These are phyloP conservation scores for Troides aeacus DNA, from an alignment of 2,888 invertebrate species.

Conservation along the genomic window DNA sequence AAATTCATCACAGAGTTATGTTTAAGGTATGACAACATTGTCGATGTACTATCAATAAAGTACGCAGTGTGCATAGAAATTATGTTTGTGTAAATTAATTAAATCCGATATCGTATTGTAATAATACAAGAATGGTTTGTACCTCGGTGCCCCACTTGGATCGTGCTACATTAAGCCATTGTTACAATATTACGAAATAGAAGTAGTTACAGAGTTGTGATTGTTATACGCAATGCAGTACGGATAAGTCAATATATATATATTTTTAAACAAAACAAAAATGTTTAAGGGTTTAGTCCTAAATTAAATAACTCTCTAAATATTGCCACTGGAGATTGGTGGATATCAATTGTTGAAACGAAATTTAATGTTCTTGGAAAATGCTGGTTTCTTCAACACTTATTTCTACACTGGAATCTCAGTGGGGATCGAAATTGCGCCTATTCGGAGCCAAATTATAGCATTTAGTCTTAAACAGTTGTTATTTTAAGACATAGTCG, in stretches of 20 bases:
- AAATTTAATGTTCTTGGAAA: too few relatives aligned
- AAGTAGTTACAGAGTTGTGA: too few relatives aligned
- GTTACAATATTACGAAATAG: conserved; percentile 10
- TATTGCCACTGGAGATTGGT: too few relatives aligned
- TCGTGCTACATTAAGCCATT: conserved; percentile 4
- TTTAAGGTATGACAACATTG: not conserved
- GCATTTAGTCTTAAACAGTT: too few relatives aligned
- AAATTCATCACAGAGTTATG: not conserved
- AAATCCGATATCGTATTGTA: conserved; percentile 11
- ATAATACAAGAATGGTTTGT: conserved; percentile 3
- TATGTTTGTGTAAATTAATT: conserved; percentile 11
- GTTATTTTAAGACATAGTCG: too few relatives aligned
- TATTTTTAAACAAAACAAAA: not conserved
- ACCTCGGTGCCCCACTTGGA: not conserved
- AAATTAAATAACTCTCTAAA: too few relatives aligned
- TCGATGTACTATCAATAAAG: conserved; percentile 7
- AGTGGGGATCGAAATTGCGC: too few relatives aligned
- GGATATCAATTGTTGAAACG: too few relatives aligned
- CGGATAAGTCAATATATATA: not conserved
- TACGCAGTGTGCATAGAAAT: conserved; percentile 16
- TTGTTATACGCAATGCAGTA: not conserved
- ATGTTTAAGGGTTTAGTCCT: too few relatives aligned
- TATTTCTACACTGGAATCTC: too few relatives aligned
- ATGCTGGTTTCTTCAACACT: too few relatives aligned
- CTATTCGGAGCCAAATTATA: too few relatives aligned